phyloP scores from a whole-genome alignment of 2,797 vertebrate genomes.

The Danio albolineatus region DNA sequence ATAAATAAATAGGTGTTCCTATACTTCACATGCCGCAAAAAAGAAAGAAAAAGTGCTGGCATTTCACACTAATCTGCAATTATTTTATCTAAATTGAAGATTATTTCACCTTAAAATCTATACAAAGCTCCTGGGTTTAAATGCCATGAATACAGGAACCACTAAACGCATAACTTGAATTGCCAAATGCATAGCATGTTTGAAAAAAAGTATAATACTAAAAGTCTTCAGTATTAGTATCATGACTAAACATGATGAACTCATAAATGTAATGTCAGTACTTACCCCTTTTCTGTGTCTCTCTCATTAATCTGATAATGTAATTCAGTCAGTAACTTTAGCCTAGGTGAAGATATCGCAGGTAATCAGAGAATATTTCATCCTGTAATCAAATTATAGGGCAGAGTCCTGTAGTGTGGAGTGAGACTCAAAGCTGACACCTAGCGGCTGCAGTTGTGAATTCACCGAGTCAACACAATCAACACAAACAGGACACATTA shows the following conservation, averaged over 20 bases:
- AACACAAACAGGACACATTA: conserved; percentile 2
- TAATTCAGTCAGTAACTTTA: conserved; percentile 24
- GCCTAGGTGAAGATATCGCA: conserved; percentile 19
- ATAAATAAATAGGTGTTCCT: no score
- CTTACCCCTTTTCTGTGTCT: not conserved
- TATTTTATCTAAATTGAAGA: no score
- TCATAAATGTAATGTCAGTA: not conserved
- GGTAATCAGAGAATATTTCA: conserved; percentile 41
- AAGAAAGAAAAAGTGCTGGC: no score
- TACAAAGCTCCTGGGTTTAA: not conserved
- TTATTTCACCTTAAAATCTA: no score
- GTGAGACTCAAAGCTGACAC: conserved; percentile 29
- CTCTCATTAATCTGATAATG: conserved; percentile 7
- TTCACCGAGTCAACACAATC: not conserved
- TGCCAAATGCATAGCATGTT: not conserved
- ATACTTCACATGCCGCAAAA: no score
- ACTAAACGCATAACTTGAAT: not conserved
- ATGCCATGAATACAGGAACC: not conserved
- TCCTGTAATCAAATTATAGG: conserved; percentile 37
- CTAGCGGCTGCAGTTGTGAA: conserved; percentile 10
- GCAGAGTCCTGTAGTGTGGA: not conserved
- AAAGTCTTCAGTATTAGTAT: not conserved
- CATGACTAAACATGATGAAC: not conserved
- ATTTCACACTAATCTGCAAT: no score
- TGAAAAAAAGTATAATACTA: not conserved